phyloP scores from a whole-genome alignment of 35 echinoderm and acorn worm species.

The Heliocidaris erythrogramma region DNA sequence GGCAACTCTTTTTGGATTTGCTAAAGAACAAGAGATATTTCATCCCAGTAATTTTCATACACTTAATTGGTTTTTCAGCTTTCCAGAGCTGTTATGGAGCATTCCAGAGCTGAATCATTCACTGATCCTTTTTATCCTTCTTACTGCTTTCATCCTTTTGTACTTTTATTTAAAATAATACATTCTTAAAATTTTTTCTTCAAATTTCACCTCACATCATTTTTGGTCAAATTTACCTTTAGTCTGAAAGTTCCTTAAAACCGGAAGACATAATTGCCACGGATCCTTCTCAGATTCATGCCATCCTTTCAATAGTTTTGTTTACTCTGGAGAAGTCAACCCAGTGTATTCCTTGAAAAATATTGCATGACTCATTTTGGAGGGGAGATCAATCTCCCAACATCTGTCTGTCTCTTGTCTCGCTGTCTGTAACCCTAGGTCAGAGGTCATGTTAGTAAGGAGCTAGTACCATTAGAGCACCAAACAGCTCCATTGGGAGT shows the following conservation, averaged over 20 bases:
- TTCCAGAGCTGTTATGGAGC: too few species aligned
- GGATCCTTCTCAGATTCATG: not conserved
- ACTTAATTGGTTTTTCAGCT: too few species aligned
- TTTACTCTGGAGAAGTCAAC: not conserved
- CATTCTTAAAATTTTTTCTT: too few species aligned
- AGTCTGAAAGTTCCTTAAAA: not conserved
- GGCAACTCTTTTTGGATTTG: too few species aligned
- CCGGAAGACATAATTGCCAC: not conserved
- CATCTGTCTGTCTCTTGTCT: constrained; percentile 15
- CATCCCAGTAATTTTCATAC: too few species aligned
- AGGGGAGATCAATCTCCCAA: not conserved
- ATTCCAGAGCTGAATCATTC: too few species aligned
- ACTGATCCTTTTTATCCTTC: too few species aligned
- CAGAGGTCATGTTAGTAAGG: not conserved
- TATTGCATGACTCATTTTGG: not conserved
- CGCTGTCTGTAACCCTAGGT: not conserved
- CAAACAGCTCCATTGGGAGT: not conserved
- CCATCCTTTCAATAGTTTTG: not conserved
- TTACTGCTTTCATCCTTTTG: too few species aligned
- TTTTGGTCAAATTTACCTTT: too few species aligned
- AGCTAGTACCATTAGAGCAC: not conserved
- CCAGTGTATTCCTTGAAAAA: not conserved
- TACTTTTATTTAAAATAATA: too few species aligned
- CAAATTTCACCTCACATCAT: too few species aligned
- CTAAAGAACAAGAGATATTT: too few species aligned